Base-by-base conservation (phyloP, 2,888 invertebrate genomes). In the Sycophila texana region DNA sequence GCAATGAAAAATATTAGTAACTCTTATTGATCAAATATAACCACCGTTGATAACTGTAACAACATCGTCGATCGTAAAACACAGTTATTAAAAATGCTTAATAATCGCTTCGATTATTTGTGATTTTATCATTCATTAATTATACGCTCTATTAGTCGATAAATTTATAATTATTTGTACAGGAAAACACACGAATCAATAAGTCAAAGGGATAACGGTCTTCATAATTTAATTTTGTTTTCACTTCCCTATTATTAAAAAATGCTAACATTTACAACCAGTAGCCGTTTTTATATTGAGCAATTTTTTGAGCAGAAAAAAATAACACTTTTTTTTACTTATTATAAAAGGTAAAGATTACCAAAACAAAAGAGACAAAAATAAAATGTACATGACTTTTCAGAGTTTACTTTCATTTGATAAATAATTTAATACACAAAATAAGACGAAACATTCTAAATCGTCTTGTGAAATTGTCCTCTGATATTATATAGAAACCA, bases 131-230 rank as follows among this genome's bases (percentile, higher is more conserved):
- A 73, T 80, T 66, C 14, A 72, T n/a, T 68, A 72, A 72, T 67
- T 80, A 73, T 68, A 74, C 51, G 65, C 55, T 66, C 67, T 55
- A 68, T 61, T 18, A 79, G 66, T 73, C n/a, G 14, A 60, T 53
- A 65, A 65, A 74, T 49, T 18, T 75, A 2, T 60, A 79, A 75
- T 71, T 72, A 66, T 55, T 75, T 76, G 4, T 47, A 76, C 47
- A 72, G 22, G 13, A 75, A 60, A 76, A 68, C 57, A 67, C 76
- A 78, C 26, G 63, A 78, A 78, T 78, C 63, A 74, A 74, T 78
- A 78, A 74, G 67, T 74, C 63, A 79, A 74, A 30, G 55, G 58
- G 39, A 65, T 55, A 65, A 65, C 39, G 39, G 1, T 10, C 10
- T 30, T 30, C 30, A 30, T 5, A 30, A 30, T 30, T 30, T 30